A percentile compares a stretch with the other conserved stretches of the same genome.
Conservation (phyloP, 2,888 invertebrate genomes). For the Eupeodes latifasciatus region DNA sequence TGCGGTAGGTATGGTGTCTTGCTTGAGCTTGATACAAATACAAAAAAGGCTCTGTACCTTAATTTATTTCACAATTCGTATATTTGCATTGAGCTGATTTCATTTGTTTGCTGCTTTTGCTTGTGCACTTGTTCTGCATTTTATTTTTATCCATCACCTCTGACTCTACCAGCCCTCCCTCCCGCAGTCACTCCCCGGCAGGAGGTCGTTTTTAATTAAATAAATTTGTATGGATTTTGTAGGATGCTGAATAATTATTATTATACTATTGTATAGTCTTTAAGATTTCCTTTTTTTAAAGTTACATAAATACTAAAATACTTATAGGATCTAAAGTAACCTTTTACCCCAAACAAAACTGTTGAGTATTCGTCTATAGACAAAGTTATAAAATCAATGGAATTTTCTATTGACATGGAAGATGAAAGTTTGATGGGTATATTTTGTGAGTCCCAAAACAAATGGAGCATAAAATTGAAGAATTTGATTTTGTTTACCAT, state of each 20-base stretch:
- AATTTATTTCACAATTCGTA: slow-evolving; percentile 58
- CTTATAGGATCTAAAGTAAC: neutral
- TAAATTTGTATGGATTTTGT: slow-evolving; percentile 27
- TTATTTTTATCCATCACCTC: slow-evolving; percentile 61
- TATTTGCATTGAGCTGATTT: slow-evolving; percentile 67
- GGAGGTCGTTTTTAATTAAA: slow-evolving; percentile 63
- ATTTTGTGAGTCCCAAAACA: too few relatives aligned
- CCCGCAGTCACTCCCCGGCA: neutral
- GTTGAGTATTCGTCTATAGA: too few relatives aligned
- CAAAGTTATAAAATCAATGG: too few relatives aligned
- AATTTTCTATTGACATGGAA: too few relatives aligned
- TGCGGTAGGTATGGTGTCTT: neutral
- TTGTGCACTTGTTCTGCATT: slow-evolving; percentile 46
- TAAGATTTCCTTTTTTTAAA: slow-evolving; percentile 27
- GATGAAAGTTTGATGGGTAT: too few relatives aligned
- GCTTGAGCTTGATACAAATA: neutral
- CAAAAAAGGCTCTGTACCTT: slow-evolving; percentile 41
- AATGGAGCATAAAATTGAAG: too few relatives aligned
- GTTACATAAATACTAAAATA: neutral
- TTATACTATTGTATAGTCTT: neutral
- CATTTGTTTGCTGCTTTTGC: slow-evolving; percentile 56
- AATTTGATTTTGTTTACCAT: too few relatives aligned
- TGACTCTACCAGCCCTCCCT: neutral
- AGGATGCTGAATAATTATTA: slow-evolving; percentile 12
- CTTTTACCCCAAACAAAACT: too few relatives aligned